These are phyloP conservation scores for Malacoraja senta DNA, from an alignment of 2,797 vertebrate species.

Conservation along the genomic window DNA sequence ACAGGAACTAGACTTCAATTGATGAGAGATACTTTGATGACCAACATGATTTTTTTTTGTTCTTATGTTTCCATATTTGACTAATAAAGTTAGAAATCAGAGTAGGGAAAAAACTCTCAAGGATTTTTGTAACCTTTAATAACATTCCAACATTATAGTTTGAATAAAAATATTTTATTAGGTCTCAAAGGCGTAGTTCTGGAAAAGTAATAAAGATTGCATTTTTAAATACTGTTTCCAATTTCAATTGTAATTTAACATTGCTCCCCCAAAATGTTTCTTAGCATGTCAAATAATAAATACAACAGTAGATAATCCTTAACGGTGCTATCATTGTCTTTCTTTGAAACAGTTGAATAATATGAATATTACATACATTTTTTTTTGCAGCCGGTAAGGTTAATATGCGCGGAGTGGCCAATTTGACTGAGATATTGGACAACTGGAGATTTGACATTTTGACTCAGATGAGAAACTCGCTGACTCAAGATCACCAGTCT, in stretches of 20 bases:
- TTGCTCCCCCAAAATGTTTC: background rate
- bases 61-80: background rate
- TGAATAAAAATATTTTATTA: background rate
- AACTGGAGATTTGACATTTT: conserved; percentile 36
- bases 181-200: background rate
- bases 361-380: background rate
- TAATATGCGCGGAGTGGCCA: conserved; percentile 27
- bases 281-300: background rate
- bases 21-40: background rate
- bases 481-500: conserved; percentile 14
- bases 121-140: background rate
- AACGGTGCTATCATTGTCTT: background rate
- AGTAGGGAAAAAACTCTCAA: no score
- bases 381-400: conserved; percentile 31
- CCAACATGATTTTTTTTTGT: no score
- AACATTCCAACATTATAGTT: background rate
- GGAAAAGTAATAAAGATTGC: background rate
- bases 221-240: background rate
- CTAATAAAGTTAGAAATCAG: background rate
- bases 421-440: conserved; percentile 24
- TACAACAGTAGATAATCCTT: background rate
- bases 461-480: conserved; percentile 21
- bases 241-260: background rate
- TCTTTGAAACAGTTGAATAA: background rate
- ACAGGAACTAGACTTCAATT: background rate